Base-by-base conservation (phyloP, 2,888 invertebrate species). In the Nemotelus pantherinus region DNA sequence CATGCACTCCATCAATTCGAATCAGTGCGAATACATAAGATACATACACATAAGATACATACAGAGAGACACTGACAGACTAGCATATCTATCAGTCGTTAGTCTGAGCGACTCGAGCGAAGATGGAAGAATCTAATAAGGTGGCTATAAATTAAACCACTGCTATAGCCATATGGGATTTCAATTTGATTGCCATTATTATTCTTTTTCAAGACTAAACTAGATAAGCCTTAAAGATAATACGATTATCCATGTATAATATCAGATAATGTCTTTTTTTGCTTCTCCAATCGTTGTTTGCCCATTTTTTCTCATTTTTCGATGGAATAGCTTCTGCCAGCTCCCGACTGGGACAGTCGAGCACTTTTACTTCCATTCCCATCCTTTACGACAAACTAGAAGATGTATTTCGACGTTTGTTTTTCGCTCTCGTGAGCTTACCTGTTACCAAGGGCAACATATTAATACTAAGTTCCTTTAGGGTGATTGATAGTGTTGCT, bases 111-210 rank as follows among this genome's bases (percentile, higher is more conserved):
- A 39, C 60, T 60, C 7, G 9, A 60, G 7, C n/a, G 50, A 67
- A 39, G 48, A 67, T 67, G 55, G 10, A 70, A 60, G 63, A 74
- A 60, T 74, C 74, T 60, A 74, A 74, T 74, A 74, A 74, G 74
- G 74, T 63, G 50, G 74, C 74, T 74, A 74, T 74, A 74, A 74
- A 74, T 74, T 74, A 74, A 74, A 74, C 74, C 60, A 74, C 74
- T 74, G 74, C 60, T 70, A 60, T 63, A 74, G 74, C 74, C 74
- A 74, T 74, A 74, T 74, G 60, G 74, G 74, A 60, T 74, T 74
- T 74, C 74, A 74, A 74, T 74, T 74, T 60, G 74, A 74, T 74
- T 74, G 74, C 48, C 74, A 74, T 74, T 74, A 74, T 74, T 74
- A 60, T 74, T 74, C 74, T 60, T 39, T 53, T 55, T 53, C 25